Evolutionary conservation across 1,140 invertebrate species (phyloP).

Genomic region (Heterodera schachtii): DNA sequence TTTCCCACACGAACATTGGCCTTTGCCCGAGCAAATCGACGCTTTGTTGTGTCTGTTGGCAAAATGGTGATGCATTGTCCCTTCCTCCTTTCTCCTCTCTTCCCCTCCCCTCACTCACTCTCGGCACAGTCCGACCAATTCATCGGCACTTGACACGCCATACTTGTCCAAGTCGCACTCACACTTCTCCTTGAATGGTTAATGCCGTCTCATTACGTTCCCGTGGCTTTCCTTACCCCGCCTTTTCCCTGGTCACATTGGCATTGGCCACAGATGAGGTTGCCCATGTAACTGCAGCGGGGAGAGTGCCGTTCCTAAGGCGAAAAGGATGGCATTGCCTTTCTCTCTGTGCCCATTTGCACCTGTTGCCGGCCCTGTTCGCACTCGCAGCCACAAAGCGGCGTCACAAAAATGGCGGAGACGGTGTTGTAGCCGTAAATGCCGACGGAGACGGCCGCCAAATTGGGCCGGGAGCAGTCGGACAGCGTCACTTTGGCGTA

Average conservation of each 20-base stretch:
- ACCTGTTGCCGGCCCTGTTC: conserved; percentile 44
- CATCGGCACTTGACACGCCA: conserved; percentile 53
- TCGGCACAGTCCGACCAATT: conserved; percentile 56
- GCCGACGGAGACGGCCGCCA: conserved; percentile 59
- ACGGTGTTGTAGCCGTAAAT: conserved; percentile 62
- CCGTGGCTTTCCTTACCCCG: conserved; percentile 26
- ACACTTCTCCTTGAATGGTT: conserved; percentile 39
- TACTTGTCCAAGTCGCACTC: conserved; percentile 60
- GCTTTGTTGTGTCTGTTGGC: conserved; percentile 36
- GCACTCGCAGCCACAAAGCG: conserved; percentile 63
- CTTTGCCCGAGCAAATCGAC: conserved; percentile 39
- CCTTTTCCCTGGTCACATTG: conserved; percentile 56
- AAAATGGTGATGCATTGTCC: conserved; percentile 7
- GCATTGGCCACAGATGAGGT: conserved; percentile 60
- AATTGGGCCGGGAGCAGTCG: conserved; percentile 54
- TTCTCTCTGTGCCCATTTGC: background rate
- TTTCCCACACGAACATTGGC: conserved; percentile 44
- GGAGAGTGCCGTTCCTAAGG: conserved; percentile 49
- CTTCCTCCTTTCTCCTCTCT: background rate
- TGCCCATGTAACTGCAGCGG: conserved; percentile 50
- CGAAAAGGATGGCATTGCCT: too few relatives aligned
- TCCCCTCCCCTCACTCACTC: conserved; percentile 40
- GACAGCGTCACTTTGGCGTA: conserved; percentile 56
- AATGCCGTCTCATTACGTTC: background rate
- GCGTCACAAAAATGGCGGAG: conserved; percentile 62